Evolutionary conservation across 1,140 invertebrate genomes (phyloP).

Genomic region (Calosoma granatense): DNA sequence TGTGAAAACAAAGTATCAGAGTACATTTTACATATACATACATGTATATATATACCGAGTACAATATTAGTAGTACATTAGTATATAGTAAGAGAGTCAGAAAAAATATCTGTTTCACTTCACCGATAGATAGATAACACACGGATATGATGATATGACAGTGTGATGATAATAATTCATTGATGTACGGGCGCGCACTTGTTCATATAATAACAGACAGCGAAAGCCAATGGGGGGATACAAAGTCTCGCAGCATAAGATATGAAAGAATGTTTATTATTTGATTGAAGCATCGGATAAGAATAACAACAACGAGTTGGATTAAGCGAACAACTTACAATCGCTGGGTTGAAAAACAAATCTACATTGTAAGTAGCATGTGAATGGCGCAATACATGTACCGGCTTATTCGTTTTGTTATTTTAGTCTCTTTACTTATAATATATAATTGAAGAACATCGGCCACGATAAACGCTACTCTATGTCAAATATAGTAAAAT

Average conservation of each 20-base stretch:
- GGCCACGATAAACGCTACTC: slow-evolving; percentile 1
- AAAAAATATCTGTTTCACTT: not conserved
- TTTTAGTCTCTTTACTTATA: not conserved
- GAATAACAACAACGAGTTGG: not conserved
- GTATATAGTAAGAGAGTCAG: too few species aligned
- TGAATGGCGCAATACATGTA: not conserved
- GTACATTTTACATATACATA: not conserved
- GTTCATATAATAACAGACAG: not conserved
- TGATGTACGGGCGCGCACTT: not conserved
- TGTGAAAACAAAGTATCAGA: slow-evolving; percentile 8
- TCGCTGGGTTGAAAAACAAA: not conserved
- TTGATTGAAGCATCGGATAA: too few species aligned
- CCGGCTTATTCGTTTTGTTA: not conserved
- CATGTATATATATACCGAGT: not conserved
- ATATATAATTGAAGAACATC: not conserved
- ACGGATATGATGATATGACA: not conserved
- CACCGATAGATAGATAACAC: not conserved
- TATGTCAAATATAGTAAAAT: slow-evolving; percentile 3
- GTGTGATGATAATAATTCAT: not conserved
- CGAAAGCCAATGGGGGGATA: not conserved
- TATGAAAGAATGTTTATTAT: too few species aligned
- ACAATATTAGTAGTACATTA: not conserved
- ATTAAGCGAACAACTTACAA: not conserved
- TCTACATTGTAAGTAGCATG: not conserved
- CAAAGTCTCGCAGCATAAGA: too few species aligned